These are phyloP conservation scores for Nemurella pictetii DNA, from an alignment of 2,888 invertebrate species.

Conservation along the genomic window DNA sequence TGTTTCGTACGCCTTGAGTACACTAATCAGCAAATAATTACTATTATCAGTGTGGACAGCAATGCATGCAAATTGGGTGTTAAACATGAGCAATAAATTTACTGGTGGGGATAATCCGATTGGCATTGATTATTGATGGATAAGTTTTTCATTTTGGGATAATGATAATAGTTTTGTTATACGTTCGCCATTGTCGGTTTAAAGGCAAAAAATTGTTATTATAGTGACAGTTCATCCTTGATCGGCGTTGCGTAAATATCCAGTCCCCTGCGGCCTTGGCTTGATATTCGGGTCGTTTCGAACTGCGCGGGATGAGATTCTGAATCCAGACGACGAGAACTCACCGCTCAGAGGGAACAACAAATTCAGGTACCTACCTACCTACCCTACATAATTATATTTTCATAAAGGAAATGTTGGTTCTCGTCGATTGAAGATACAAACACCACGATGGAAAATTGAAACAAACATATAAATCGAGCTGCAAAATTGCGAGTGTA, in stretches of 20 bases:
- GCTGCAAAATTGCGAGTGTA: neutral
- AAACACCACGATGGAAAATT: no score
- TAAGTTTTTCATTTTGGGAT: neutral
- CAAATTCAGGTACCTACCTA: no score
- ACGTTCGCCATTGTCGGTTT: conserved; percentile 4
- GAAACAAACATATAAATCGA: no score
- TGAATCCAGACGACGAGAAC: no score
- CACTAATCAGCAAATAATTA: neutral
- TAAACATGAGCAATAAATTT: neutral
- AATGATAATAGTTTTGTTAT: neutral
- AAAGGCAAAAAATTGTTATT: neutral
- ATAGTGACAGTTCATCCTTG: neutral
- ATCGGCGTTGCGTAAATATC: neutral
- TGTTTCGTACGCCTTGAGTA: neutral
- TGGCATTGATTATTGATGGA: conserved; percentile 12
- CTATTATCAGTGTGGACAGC: neutral
- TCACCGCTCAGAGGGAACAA: no score
- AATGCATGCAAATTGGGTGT: neutral
- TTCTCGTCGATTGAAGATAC: no score
- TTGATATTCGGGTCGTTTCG: neutral
- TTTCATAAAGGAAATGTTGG: no score
- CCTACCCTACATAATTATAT: no score
- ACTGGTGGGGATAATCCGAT: neutral
- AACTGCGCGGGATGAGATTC: neutral
- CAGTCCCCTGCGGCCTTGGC: neutral